These are phyloP conservation scores for Muscicapa comitata DNA, from an alignment of 2,797 vertebrate genomes.

Conservation along the genomic window DNA sequence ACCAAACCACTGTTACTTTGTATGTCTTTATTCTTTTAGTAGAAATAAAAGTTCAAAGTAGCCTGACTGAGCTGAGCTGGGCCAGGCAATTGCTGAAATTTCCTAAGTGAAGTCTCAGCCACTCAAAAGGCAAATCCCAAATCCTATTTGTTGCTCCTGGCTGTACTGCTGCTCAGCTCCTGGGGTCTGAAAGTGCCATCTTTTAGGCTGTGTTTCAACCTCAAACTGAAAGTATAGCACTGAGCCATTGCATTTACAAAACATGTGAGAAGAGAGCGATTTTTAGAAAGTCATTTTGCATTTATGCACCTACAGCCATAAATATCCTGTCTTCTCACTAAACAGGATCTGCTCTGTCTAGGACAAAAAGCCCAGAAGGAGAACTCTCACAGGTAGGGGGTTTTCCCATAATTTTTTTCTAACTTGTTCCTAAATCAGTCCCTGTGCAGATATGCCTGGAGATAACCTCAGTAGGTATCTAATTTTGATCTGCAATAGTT, in stretches of 20 bases:
- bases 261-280: rapidly evolving
- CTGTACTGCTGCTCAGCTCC: background rate
- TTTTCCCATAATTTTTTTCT: background rate
- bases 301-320: rapidly evolving
- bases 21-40: background rate
- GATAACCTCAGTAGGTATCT: background rate
- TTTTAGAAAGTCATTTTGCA: background rate
- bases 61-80: background rate
- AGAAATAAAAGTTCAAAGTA: background rate
- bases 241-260: background rate
- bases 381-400: background rate
- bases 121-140: background rate
- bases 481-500: background rate
- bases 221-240: background rate
- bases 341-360: background rate
- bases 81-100: background rate
- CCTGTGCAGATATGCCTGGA: background rate
- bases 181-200: background rate
- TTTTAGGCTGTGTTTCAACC: background rate
- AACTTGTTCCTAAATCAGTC: background rate
- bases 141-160: background rate
- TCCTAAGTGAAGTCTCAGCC: background rate
- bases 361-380: background rate
- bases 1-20: background rate
- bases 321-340: background rate